These are phyloP conservation scores for Phylloscopus collybita DNA, from an alignment of 2,797 vertebrate genomes.

Conservation along the genomic window DNA sequence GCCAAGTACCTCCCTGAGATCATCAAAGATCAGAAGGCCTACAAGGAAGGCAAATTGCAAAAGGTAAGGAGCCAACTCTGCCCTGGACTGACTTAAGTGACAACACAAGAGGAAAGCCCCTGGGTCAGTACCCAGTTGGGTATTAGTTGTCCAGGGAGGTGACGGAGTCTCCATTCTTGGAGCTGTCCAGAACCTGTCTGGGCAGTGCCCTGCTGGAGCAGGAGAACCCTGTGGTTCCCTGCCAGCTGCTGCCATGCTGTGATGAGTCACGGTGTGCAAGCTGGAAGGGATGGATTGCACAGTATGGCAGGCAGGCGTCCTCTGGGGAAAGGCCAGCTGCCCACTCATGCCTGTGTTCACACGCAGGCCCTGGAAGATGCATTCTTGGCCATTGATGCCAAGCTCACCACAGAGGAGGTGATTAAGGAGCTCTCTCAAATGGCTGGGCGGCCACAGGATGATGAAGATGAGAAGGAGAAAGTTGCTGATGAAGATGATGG, in stretches of 20 bases:
- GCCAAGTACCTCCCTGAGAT: slow-evolving; percentile 97
- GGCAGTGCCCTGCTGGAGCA: neutral
- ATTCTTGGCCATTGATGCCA: slow-evolving; percentile 92
- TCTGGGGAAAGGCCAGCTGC: neutral
- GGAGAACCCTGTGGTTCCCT: neutral
- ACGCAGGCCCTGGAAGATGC: slow-evolving; percentile 93
- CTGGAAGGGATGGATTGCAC: neutral
- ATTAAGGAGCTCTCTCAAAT: slow-evolving; percentile 95
- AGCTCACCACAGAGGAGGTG: slow-evolving; percentile 92
- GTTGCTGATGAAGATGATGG: slow-evolving; percentile 97
- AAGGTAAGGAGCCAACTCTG: slow-evolving; percentile 80
- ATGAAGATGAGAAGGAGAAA: slow-evolving; percentile 86
- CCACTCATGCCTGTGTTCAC: neutral
- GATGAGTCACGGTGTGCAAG: rapidly evolving
- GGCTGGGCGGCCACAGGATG: slow-evolving; percentile 89
- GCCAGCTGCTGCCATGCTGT: neutral
- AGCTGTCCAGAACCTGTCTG: neutral
- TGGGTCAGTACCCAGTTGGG: neutral
- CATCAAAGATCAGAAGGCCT: slow-evolving; percentile 96
- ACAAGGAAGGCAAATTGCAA: slow-evolving; percentile 96
- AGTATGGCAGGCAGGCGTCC: rapidly evolving
- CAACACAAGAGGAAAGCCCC: neutral
- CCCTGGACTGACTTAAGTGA: neutral
- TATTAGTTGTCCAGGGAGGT: neutral
- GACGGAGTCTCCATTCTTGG: neutral